Conservation (phyloP, 2,888 invertebrate species). For the Nomada goodeniana region DNA sequence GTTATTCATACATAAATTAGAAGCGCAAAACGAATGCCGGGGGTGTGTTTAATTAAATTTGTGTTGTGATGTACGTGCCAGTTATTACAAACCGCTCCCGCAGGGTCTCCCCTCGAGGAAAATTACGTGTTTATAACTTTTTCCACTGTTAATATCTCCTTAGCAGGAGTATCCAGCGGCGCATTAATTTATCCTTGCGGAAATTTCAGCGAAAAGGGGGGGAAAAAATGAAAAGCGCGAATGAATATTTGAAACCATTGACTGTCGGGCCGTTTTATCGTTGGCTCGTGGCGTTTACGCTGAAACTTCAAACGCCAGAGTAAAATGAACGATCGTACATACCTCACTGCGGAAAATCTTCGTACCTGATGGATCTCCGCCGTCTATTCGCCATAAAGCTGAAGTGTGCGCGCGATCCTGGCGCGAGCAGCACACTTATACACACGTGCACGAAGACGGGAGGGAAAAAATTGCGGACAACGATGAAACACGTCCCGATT, state of each 20-base stretch:
- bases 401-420: not conserved
- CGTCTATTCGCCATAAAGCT: slow-evolving; percentile 15
- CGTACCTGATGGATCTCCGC: not conserved
- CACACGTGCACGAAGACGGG: not conserved
- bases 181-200: slow-evolving; percentile 53
- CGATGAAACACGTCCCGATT: slow-evolving; percentile 16
- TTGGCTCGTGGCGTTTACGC: not conserved
- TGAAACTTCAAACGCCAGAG: slow-evolving; percentile 13
- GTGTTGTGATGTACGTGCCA: slow-evolving; percentile 81
- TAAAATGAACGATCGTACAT: slow-evolving; percentile 25
- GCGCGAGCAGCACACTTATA: not conserved
- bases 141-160: slow-evolving; percentile 44
- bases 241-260: slow-evolving; percentile 19
- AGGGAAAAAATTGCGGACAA: slow-evolving; percentile 12
- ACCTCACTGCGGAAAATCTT: slow-evolving; percentile 3
- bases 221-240: not conserved
- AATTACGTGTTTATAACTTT: slow-evolving; percentile 71
- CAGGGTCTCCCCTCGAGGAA: slow-evolving; percentile 47
- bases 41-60: slow-evolving; percentile 82
- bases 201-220: slow-evolving; percentile 14
- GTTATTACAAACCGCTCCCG: slow-evolving; percentile 75
- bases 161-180: slow-evolving; percentile 25
- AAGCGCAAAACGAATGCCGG: slow-evolving; percentile 77
- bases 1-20: slow-evolving; percentile 82
- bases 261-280: not conserved